These are phyloP conservation scores for Ischnus inquisitorius DNA, from an alignment of 2,888 invertebrate species.

Conservation along the genomic window DNA sequence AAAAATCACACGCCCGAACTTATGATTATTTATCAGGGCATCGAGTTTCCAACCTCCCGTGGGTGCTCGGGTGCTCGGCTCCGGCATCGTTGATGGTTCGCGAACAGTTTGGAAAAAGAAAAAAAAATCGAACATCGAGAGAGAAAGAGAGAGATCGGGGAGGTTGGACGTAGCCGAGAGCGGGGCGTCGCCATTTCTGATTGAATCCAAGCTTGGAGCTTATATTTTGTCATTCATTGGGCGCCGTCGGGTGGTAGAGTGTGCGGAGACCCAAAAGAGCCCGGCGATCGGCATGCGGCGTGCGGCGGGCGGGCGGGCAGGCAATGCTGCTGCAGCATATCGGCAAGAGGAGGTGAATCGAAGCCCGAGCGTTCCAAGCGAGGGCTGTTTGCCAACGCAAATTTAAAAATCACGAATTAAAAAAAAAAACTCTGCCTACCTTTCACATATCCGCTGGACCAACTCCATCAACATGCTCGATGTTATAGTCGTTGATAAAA, in stretches of 20 bases:
- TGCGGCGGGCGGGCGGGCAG: too few relatives aligned
- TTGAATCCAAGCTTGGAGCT: conserved; percentile 84
- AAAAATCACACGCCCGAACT: conserved; percentile 71
- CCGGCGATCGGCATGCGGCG: conserved; percentile 69
- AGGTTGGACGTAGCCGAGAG: conserved; percentile 73
- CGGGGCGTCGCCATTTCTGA: conserved; percentile 83
- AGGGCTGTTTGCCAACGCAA: conserved; percentile 82
- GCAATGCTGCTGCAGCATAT: conserved; percentile 57
- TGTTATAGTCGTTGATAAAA: conserved; percentile 37
- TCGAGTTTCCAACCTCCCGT: conserved; percentile 68
- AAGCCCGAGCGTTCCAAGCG: conserved; percentile 64
- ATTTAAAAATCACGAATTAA: conserved; percentile 82
- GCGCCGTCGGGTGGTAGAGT: conserved; percentile 78
- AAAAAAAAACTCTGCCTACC: conserved; percentile 76
- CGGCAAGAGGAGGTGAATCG: conserved; percentile 68
- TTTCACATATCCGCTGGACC: conserved; percentile 66
- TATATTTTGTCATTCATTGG: conserved; percentile 84
- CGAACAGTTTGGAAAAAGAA: conserved; percentile 65
- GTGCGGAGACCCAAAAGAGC: conserved; percentile 69
- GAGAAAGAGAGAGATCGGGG: conserved; percentile 58
- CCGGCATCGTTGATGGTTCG: conserved; percentile 64
- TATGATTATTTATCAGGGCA: conserved; percentile 83
- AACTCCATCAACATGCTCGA: conserved; percentile 59
- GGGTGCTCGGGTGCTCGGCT: conserved; percentile 48
- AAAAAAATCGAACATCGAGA: conserved; percentile 67